Conservation (phyloP, 1,140 invertebrate genomes). For the Bombus picipes region DNA sequence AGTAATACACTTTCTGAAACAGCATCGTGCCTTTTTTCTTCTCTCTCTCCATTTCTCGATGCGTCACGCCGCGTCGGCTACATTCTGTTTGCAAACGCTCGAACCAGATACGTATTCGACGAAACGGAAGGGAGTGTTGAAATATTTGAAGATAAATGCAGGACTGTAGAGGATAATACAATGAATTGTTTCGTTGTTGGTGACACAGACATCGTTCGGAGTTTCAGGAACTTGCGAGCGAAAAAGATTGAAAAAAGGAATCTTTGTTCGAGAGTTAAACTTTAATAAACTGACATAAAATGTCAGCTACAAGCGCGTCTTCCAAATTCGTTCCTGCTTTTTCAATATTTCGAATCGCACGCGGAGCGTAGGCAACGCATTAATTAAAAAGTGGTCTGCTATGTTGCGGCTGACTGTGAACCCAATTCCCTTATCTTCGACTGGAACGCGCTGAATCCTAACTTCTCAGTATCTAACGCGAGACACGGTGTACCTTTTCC, state of each 20-base stretch:
- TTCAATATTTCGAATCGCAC: too few species aligned
- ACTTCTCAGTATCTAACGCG: conserved; percentile 74
- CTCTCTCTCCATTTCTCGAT: not conserved
- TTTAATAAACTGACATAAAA: too few species aligned
- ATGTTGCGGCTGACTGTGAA: not conserved
- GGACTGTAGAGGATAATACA: not conserved
- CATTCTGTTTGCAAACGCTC: not conserved
- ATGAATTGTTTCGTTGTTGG: not conserved
- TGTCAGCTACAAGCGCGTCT: not conserved
- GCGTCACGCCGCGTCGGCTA: not conserved
- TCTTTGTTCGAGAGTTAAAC: too few species aligned
- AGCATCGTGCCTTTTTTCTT: not conserved
- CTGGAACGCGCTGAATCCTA: conserved; percentile 71
- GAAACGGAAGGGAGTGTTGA: not conserved
- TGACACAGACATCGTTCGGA: not conserved
- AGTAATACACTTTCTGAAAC: conserved; percentile 16
- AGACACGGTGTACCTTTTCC: conserved; percentile 68
- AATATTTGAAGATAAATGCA: not conserved
- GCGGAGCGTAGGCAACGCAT: not conserved
- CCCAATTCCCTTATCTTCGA: conserved; percentile 28
- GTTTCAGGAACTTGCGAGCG: not conserved
- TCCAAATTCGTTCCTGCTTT: too few species aligned
- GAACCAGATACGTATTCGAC: not conserved
- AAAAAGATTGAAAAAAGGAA: too few species aligned
- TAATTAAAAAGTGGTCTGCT: conserved; percentile 2